Evolutionary conservation across 2,113 vertebrate species (phyloP).

Genomic region (Taurulus bubalis): DNA sequence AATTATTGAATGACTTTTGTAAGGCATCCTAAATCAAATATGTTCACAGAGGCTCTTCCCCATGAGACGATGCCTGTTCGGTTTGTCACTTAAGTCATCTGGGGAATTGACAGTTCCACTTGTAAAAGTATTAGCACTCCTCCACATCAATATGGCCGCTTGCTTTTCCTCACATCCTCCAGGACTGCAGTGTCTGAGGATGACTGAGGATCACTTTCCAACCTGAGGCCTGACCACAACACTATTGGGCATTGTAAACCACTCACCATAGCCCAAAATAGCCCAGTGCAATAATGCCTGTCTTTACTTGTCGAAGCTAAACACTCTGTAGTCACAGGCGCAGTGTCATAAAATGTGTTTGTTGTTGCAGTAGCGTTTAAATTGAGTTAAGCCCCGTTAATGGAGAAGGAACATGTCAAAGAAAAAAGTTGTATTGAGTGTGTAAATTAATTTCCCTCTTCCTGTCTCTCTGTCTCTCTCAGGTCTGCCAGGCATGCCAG

Average conservation of each 20-base stretch:
- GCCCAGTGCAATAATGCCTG: constrained; percentile 71
- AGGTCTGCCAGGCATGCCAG: constrained; percentile 98
- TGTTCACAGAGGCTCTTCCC: constrained; percentile 67
- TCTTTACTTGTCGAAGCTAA: constrained; percentile 66
- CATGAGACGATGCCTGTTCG: constrained; percentile 61
- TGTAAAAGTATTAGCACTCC: constrained; percentile 77
- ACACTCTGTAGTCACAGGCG: constrained; percentile 53
- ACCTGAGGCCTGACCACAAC: constrained; percentile 80
- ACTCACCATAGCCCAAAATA: constrained; percentile 77
- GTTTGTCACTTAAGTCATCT: constrained; percentile 73
- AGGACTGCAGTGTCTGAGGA: constrained; percentile 71
- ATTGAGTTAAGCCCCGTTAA: constrained; percentile 72
- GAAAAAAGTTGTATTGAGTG: constrained; percentile 56
- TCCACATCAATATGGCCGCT: constrained; percentile 73
- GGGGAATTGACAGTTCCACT: constrained; percentile 75
- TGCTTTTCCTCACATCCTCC: constrained; percentile 74
- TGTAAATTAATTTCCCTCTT: constrained; percentile 42
- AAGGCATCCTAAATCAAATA: constrained; percentile 78
- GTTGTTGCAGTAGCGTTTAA: constrained; percentile 62
- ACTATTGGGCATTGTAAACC: constrained; percentile 80
- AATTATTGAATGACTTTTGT: constrained; percentile 77
- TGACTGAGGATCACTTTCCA: constrained; percentile 77
- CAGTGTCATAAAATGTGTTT: constrained; percentile 71
- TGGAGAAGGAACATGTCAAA: constrained; percentile 46
- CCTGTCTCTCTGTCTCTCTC: constrained; percentile 71